Evolutionary conservation across 2,888 invertebrate species (phyloP).

Genomic region (Andrena dorsata): DNA sequence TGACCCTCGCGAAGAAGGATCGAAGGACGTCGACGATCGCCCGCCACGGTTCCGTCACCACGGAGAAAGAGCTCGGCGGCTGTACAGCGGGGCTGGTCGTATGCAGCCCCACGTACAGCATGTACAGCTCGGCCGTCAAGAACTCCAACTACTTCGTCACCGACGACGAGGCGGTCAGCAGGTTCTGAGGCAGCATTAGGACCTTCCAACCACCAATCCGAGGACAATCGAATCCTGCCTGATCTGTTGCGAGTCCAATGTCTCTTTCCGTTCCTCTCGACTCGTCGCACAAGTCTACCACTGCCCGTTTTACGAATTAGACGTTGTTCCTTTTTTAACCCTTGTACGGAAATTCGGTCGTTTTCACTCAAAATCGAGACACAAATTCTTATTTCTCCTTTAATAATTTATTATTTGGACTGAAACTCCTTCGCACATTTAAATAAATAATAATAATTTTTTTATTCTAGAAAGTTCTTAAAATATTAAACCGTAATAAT

Average conservation of each 20-base stretch:
- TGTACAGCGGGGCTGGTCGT: slow-evolving; percentile 76
- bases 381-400: no score
- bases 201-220: slow-evolving; percentile 17
- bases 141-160: slow-evolving; percentile 80
- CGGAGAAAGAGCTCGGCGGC: slow-evolving; percentile 78
- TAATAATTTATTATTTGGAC: no score
- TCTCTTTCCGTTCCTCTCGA: not conserved
- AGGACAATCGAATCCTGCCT: slow-evolving; percentile 67
- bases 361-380: no score
- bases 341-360: no score
- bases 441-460: no score
- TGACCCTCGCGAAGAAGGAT: slow-evolving; percentile 80
- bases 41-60: slow-evolving; percentile 80
- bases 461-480: no score
- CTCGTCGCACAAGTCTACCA: slow-evolving; percentile 39
- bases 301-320: slow-evolving; percentile 39
- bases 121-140: slow-evolving; percentile 82
- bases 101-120: slow-evolving; percentile 82
- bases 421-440: no score
- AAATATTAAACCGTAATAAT: no score
- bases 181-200: slow-evolving; percentile 73
- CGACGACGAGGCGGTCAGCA: slow-evolving; percentile 83
- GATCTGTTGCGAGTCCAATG: slow-evolving; percentile 24
- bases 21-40: slow-evolving; percentile 74
- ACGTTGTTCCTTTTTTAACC: not conserved